phyloP scores from a whole-genome alignment of 2,797 vertebrate species.

The Syngnathus rostellatus region DNA sequence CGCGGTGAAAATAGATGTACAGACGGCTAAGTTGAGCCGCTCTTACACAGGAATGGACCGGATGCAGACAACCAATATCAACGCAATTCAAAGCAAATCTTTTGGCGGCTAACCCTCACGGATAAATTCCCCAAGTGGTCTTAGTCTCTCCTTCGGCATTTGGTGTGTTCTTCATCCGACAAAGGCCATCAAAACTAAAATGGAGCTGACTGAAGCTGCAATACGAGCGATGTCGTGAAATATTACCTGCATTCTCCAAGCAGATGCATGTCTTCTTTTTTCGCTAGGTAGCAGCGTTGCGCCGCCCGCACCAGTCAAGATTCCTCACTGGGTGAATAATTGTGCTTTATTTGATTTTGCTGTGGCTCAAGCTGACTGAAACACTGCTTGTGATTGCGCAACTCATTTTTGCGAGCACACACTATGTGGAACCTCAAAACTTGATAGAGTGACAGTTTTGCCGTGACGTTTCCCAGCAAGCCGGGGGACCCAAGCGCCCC shows the following conservation, averaged over 20 bases:
- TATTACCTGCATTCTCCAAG: not conserved
- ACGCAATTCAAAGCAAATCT: not conserved
- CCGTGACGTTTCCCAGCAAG: slow-evolving; percentile 43
- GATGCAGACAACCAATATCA: not conserved
- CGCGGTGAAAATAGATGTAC: too few relatives aligned
- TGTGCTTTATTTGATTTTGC: not conserved
- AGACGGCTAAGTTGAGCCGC: not conserved
- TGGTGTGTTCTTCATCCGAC: not conserved
- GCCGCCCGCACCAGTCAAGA: not conserved
- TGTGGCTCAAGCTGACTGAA: not conserved
- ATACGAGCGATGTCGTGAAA: not conserved
- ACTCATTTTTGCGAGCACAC: too few relatives aligned
- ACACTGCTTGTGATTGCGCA: too few relatives aligned
- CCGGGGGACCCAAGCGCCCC: slow-evolving; percentile 51
- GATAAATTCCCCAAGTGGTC: not conserved
- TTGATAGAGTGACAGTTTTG: too few relatives aligned
- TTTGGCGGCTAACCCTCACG: not conserved
- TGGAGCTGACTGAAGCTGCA: not conserved
- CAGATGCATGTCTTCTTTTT: not conserved
- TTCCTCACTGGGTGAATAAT: not conserved
- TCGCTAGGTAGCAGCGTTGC: not conserved
- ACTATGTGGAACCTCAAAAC: too few relatives aligned
- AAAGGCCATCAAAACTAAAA: not conserved
- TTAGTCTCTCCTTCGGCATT: not conserved
- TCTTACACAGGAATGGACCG: not conserved